Base-by-base conservation (phyloP, 2,888 invertebrate genomes). In the Stenurella melanura region DNA sequence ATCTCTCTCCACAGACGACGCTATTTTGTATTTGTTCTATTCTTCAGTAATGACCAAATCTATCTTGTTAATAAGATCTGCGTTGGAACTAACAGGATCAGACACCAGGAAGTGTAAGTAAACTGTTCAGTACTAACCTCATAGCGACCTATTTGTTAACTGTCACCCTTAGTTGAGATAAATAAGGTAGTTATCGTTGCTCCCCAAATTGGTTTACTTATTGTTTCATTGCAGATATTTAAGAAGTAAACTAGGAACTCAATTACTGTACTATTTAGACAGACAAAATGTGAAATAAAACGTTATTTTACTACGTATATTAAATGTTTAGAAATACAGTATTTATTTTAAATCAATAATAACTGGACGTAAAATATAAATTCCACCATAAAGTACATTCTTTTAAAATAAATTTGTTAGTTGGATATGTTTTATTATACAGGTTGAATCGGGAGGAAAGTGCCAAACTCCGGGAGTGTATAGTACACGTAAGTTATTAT, bases 21-120 rank as follows among this genome's bases (percentile, higher is more conserved):
- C 74, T 73, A 73, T 71, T 79, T 72, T 70, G 76, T 74, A 69
- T 71, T 42, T 60, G 74, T 80, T 72, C 38, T 71, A 72, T 69
- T 68, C 67, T 54, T 56, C 70, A 56, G 75, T 81, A 81, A 81
- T 79, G 81, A 80, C 81, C 81, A 80, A 86, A 88, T 88, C 86
- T 86, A 87, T 88, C 88, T 88, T 87, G 87, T 86, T 88, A 88
- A 88, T 88, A 88, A 88, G 88, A 87, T 86, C 84, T 83, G 84
- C 83, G 82, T 83, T 83, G 81, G 83, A 80, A 83, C 85, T 87
- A 87, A 87, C 85, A 81, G 81, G 85, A 83, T 84, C 83, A 84
- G 87, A 86, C 87, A 83, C 82, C 82, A 83, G 86, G 83, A 87
- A 87, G 86, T 87, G 87, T 88, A 87, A 88, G 87, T 87, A 87